phyloP scores from a whole-genome alignment of 2,113 vertebrate genomes.

The Galeopterus variegatus region DNA sequence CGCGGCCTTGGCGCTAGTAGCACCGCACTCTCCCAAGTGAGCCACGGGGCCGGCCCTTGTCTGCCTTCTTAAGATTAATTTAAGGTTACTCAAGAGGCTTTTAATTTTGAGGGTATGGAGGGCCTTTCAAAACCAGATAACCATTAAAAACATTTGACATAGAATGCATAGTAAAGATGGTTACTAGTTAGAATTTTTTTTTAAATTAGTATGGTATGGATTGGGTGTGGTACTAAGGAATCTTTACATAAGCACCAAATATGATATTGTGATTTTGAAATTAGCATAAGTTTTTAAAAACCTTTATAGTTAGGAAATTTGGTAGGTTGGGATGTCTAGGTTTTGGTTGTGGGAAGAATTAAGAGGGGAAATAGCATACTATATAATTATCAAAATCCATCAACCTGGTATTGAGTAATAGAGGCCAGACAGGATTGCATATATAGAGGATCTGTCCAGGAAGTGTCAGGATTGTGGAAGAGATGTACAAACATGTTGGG shows the following conservation, averaged over 20 bases:
- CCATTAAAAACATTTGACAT: neutral
- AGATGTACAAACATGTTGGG: neutral
- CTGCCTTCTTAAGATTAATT: slow-evolving; percentile 22
- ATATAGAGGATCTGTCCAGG: neutral
- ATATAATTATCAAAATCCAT: neutral
- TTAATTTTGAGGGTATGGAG: slow-evolving; percentile 13
- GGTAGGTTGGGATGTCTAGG: neutral
- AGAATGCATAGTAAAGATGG: slow-evolving; percentile 18
- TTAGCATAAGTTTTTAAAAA: slow-evolving; percentile 20
- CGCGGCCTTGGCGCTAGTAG: too few relatives aligned
- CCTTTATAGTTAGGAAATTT: neutral
- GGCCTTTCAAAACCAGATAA: slow-evolving; percentile 11
- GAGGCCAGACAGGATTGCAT: neutral
- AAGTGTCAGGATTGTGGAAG: neutral
- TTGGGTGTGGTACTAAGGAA: neutral
- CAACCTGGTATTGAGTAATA: neutral
- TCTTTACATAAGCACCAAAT: slow-evolving; percentile 6
- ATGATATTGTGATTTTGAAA: slow-evolving; percentile 13
- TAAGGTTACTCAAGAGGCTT: neutral
- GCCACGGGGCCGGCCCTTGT: too few relatives aligned
- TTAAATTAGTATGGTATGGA: neutral
- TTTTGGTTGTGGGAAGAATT: neutral
- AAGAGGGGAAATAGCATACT: neutral
- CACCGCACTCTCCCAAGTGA: too few relatives aligned
- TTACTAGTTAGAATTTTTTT: neutral